Evolutionary conservation across 2,797 vertebrate species (phyloP).

Genomic region (Anolis apletophallus): DNA sequence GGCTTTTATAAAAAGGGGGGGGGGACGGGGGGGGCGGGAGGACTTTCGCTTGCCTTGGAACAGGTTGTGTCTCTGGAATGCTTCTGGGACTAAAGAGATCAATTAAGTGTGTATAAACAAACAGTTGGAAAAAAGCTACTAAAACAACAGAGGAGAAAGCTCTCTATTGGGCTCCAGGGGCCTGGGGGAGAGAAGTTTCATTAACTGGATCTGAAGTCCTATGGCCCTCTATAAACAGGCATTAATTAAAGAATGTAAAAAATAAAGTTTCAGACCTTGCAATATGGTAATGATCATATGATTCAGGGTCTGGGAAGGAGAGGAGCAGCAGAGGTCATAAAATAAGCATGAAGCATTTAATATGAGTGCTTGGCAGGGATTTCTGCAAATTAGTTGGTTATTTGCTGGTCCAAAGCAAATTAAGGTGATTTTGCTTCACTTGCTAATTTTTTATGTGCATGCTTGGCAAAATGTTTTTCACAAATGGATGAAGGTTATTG

Average conservation of each 20-base stretch:
- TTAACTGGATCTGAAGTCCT: slow-evolving; percentile 96
- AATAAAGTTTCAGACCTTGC: slow-evolving; percentile 98
- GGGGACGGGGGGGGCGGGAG: slow-evolving; percentile 62
- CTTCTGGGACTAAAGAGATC: slow-evolving; percentile 93
- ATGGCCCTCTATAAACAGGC: slow-evolving; percentile 98
- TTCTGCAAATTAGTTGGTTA: slow-evolving; percentile 94
- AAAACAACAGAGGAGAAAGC: slow-evolving; percentile 93
- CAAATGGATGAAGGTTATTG: slow-evolving; percentile 89
- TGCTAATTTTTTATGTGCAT: slow-evolving; percentile 97
- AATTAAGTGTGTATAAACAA: slow-evolving; percentile 97
- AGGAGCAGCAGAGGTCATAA: slow-evolving; percentile 96
- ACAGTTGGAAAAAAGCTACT: slow-evolving; percentile 92
- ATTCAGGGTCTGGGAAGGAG: slow-evolving; percentile 90
- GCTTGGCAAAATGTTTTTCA: slow-evolving; percentile 95
- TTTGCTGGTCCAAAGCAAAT: slow-evolving; percentile 97
- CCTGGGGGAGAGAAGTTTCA: slow-evolving; percentile 95
- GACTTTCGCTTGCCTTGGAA: slow-evolving; percentile 84
- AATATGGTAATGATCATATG: slow-evolving; percentile 99
- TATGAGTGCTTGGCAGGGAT: slow-evolving; percentile 91
- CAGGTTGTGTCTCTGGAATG: slow-evolving; percentile 88
- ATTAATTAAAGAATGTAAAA: slow-evolving; percentile 99
- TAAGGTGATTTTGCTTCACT: slow-evolving; percentile 96
- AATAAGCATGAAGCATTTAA: slow-evolving; percentile 96
- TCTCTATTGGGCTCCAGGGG: slow-evolving; percentile 94
- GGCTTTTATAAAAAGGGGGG: slow-evolving; percentile 82